Conservation (phyloP, 2,888 invertebrate species). For the Hydrotaea cyrtoneurina region DNA sequence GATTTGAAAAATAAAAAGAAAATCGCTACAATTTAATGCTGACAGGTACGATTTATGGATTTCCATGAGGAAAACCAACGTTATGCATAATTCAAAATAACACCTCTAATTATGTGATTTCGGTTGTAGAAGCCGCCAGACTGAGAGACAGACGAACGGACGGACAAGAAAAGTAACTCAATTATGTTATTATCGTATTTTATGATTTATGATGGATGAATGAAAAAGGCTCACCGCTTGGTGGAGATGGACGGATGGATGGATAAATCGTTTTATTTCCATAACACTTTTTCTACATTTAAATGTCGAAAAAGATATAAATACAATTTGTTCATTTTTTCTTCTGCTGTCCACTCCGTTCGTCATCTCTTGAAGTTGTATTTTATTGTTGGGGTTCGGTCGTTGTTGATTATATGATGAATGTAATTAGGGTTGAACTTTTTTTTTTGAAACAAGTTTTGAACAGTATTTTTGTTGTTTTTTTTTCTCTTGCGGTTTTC, state of each 20-base stretch:
- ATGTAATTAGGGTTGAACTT: constrained; percentile 3
- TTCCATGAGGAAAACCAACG: constrained; percentile 11
- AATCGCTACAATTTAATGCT: background rate
- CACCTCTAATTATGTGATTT: constrained; percentile 55
- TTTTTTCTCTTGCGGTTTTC: background rate
- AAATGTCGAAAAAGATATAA: constrained; percentile 14
- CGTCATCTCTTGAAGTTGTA: background rate
- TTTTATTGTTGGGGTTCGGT: background rate
- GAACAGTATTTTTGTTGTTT: background rate
- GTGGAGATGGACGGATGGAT: background rate
- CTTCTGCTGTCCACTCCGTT: background rate
- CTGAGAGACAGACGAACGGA: background rate
- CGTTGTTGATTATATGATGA: constrained; percentile 21
- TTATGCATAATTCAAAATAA: constrained; percentile 45
- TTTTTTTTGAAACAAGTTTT: background rate
- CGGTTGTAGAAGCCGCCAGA: background rate
- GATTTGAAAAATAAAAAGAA: background rate
- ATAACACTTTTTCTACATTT: constrained; percentile 28
- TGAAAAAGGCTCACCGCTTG: background rate
- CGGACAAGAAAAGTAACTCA: constrained; percentile 18
- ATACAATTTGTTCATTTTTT: constrained; percentile 12
- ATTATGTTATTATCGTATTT: constrained; percentile 36
- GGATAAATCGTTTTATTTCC: constrained; percentile 10
- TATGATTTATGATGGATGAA: constrained; percentile 36
- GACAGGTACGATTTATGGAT: background rate